Conservation (phyloP, 2,113 vertebrate species). For the Beaufortia kweichowensis region DNA sequence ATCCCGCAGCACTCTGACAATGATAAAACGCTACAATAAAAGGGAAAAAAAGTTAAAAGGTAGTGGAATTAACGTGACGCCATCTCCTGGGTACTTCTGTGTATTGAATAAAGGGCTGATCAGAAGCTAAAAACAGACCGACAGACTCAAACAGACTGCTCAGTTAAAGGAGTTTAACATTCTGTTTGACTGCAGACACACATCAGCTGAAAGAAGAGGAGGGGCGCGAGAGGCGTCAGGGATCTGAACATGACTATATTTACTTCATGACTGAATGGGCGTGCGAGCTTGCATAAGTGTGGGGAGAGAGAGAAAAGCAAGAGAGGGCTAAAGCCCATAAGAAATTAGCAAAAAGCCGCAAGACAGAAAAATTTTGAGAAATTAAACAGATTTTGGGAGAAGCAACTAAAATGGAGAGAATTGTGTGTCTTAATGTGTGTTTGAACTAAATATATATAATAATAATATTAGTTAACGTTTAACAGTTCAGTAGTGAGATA, state of each 20-base stretch:
- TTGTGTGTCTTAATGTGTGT: no score
- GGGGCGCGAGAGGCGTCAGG: neutral
- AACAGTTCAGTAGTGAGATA: no score
- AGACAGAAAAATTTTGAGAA: slow-evolving; percentile 12
- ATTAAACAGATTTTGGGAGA: neutral
- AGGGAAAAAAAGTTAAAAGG: neutral
- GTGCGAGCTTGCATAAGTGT: neutral
- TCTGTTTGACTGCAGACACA: slow-evolving; percentile 34
- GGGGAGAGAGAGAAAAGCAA: neutral
- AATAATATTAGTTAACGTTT: no score
- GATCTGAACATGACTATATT: slow-evolving; percentile 10
- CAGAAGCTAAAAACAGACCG: neutral
- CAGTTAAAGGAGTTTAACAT: slow-evolving; percentile 27
- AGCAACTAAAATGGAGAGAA: no score
- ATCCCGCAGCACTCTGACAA: neutral
- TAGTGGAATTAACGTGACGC: neutral
- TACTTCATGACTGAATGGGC: slow-evolving; percentile 5
- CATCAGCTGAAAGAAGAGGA: slow-evolving; percentile 17
- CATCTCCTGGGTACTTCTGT: neutral
- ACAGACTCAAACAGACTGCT: slow-evolving; percentile 7
- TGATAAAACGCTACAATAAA: neutral
- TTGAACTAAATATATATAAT: no score
- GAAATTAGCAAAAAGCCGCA: neutral
- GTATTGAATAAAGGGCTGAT: neutral
- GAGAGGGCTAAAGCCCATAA: neutral